These are phyloP conservation scores for Elanoides forficatus DNA, from an alignment of 2,113 vertebrate genomes.

Conservation along the genomic window DNA sequence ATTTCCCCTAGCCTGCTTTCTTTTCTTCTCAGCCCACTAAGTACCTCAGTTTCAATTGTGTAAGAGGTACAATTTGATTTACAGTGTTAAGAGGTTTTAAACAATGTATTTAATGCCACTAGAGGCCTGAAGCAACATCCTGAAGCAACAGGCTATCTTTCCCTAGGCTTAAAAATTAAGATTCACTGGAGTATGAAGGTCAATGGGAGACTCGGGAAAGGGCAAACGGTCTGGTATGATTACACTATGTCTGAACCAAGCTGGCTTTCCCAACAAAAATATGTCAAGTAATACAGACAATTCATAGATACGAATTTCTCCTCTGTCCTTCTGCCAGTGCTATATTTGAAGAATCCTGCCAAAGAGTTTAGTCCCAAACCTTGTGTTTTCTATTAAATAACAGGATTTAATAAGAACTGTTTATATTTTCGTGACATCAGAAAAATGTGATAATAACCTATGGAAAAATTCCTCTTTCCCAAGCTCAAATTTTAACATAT, in stretches of 20 bases:
- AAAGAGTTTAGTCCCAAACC: background rate
- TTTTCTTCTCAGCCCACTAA: background rate
- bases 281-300: slow-evolving; percentile 47
- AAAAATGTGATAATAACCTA: background rate
- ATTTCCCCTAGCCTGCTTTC: background rate
- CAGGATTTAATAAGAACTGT: slow-evolving; percentile 17
- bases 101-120: background rate
- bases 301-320: slow-evolving; percentile 47
- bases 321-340: slow-evolving; percentile 52
- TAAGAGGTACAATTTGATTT: background rate
- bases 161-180: slow-evolving; percentile 8
- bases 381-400: slow-evolving; percentile 37
- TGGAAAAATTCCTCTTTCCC: slow-evolving; percentile 7
- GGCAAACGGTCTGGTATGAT: slow-evolving; percentile 46
- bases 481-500: background rate
- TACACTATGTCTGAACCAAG: slow-evolving; percentile 57
- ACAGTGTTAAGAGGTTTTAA: background rate
- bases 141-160: background rate
- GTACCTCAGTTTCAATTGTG: background rate
- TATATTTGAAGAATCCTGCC: slow-evolving; percentile 63
- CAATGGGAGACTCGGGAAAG: slow-evolving; percentile 35
- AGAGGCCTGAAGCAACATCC: background rate
- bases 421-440: slow-evolving; percentile 4
- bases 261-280: slow-evolving; percentile 25
- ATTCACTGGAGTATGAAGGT: slow-evolving; percentile 39